phyloP scores from a whole-genome alignment of 2,113 vertebrate species.

The Tragelaphus imberbis region DNA sequence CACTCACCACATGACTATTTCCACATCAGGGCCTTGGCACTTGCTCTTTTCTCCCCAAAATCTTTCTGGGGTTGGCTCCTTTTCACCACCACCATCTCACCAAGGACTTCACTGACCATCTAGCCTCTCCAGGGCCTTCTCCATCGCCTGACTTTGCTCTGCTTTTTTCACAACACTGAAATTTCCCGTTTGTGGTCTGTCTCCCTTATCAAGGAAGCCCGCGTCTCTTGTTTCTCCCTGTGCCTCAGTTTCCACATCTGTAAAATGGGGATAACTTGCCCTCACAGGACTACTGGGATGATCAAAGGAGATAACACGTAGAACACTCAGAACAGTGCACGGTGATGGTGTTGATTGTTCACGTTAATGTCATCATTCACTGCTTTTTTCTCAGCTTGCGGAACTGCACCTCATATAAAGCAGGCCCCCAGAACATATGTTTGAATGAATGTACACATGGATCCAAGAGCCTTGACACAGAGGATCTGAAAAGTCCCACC shows the following conservation, averaged over 20 bases:
- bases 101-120: fast-evolving
- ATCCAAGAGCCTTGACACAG: background rate
- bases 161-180: too few species aligned
- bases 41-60: background rate
- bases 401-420: fast-evolving
- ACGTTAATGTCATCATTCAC: fast-evolving
- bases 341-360: background rate
- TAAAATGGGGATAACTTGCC: background rate
- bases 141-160: background rate
- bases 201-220: background rate
- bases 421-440: background rate
- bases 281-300: background rate
- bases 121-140: background rate
- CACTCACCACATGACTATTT: background rate
- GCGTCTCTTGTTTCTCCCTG: background rate
- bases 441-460: background rate
- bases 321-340: background rate
- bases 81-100: background rate
- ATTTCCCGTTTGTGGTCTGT: background rate
- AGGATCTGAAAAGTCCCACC: background rate
- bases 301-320: background rate
- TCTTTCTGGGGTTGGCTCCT: background rate
- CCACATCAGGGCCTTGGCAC: background rate
- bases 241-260: background rate
- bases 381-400: too few species aligned